These are phyloP conservation scores for Poeciliopsis gracilis DNA, from an alignment of 2,797 vertebrate species.

Conservation along the genomic window DNA sequence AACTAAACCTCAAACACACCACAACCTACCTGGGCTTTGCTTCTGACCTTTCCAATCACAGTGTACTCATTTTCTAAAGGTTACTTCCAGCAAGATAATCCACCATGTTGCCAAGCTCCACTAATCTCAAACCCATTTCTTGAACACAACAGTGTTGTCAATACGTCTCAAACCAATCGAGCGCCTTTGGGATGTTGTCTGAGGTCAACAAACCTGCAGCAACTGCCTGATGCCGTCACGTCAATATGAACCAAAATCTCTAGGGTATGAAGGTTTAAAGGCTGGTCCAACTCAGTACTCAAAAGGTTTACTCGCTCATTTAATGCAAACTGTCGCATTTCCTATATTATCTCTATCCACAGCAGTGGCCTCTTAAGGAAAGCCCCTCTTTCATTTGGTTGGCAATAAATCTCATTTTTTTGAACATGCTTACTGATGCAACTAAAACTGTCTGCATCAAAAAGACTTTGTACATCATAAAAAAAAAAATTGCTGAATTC, in stretches of 20 bases:
- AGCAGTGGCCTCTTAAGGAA: not conserved
- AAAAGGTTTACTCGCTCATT: not conserved
- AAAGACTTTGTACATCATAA: not conserved
- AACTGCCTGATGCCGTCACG: not conserved
- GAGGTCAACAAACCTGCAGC: not conserved
- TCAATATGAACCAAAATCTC: not conserved
- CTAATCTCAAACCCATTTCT: not conserved
- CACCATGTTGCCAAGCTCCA: not conserved
- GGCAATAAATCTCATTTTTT: not conserved
- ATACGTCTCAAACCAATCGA: not conserved
- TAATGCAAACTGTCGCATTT: not conserved
- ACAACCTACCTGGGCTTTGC: not conserved
- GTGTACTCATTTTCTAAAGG: not conserved
- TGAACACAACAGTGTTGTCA: not conserved
- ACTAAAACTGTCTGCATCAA: not conserved
- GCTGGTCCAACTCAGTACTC: not conserved
- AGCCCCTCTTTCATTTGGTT: not conserved
- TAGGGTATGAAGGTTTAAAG: not conserved
- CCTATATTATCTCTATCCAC: not conserved
- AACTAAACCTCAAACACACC: not conserved
- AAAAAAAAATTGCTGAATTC: constrained; percentile 25
- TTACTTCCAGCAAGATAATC: not conserved
- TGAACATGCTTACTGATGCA: not conserved
- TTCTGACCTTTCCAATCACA: not conserved
- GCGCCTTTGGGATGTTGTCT: not conserved